Evolutionary conservation across 2,797 vertebrate genomes (phyloP), one percentile per base, ranked within the genome.

Genomic region (Sphenopsis melanotis): DNA sequence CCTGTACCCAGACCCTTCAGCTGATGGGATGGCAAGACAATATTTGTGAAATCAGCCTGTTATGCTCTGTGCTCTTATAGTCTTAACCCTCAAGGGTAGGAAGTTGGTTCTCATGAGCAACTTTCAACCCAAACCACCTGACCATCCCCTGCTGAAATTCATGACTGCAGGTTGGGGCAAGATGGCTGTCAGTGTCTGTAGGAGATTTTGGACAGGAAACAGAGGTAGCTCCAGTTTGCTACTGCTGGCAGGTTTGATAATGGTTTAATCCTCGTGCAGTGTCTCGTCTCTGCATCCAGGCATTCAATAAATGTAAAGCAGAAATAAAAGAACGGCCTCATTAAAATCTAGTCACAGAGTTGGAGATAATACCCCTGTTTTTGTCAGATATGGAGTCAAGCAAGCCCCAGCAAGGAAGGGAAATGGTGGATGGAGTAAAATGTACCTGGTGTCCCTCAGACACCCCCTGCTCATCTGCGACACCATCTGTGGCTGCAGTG

Each of bases 261-360:
- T 36, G 41, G 59, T 59, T 88, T 93, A 69, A 85, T 91, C 37
- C 57, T 89, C 1, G 0, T 61, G 50, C 76, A 39, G 10, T 41
- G 50, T 34, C 34, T 87, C 57, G 13, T 83, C 42, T 37, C 85
- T 24, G 27, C 56, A 89, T 52, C 24, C 65, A 71, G 39, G 29
- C 42, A n/a, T 78, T 86, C 91, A 66, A 29, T 16, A 69, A 85
- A 93, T 26, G 41, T 69, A 86, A 89, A 86, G 34, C 76, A 89
- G 66, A 72, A 93, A 83, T 61, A 72, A 80, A 87, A 91, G 59
- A 91, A 66, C 4, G 36, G 19, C n/a, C 65, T 90, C 41, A 49
- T 92, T 95, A 95, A 93, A 94, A 87, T 88, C 47, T 76, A 21
- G 79, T 87, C 77, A 72, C 79, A 94, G 63, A 87, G 32, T 65